Evolutionary conservation across 2,113 vertebrate species (phyloP).

Genomic region (Galeopterus variegatus): DNA sequence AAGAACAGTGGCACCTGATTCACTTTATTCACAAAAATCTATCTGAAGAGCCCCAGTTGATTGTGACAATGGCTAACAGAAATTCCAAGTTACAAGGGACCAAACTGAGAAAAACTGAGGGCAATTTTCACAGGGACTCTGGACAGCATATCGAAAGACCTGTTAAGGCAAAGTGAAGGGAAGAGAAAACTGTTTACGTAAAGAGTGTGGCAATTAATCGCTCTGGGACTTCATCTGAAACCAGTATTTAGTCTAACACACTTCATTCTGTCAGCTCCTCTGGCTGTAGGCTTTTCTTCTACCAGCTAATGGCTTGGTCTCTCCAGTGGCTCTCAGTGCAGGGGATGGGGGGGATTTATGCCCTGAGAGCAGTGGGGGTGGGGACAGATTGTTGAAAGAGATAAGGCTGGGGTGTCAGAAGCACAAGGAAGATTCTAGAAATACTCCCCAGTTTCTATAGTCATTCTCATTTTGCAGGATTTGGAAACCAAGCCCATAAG

Average conservation of each 20-base stretch:
- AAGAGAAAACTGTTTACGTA: constrained; percentile 54
- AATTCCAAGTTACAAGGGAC: not conserved
- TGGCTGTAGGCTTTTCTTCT: constrained; percentile 33
- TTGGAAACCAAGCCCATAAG: not conserved
- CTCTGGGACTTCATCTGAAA: constrained; percentile 61
- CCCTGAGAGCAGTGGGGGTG: not conserved
- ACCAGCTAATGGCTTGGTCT: constrained; percentile 32
- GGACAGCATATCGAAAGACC: not conserved
- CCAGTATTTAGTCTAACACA: constrained; percentile 66
- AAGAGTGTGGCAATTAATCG: constrained; percentile 14
- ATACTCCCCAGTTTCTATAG: not conserved
- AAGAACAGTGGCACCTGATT: not conserved
- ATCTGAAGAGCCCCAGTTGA: not conserved
- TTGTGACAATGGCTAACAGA: not conserved
- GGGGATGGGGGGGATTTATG: not conserved
- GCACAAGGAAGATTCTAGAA: not conserved
- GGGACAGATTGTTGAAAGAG: not conserved
- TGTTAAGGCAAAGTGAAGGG: not conserved
- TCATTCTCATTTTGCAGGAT: not conserved
- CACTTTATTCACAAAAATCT: not conserved
- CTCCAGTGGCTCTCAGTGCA: not conserved
- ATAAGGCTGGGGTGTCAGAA: not conserved
- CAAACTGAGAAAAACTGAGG: not conserved
- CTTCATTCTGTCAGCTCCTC: constrained; percentile 15
- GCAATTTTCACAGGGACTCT: not conserved